Conservation (phyloP, 2,797 vertebrate species). For the Pachyuromys duprasi region DNA sequence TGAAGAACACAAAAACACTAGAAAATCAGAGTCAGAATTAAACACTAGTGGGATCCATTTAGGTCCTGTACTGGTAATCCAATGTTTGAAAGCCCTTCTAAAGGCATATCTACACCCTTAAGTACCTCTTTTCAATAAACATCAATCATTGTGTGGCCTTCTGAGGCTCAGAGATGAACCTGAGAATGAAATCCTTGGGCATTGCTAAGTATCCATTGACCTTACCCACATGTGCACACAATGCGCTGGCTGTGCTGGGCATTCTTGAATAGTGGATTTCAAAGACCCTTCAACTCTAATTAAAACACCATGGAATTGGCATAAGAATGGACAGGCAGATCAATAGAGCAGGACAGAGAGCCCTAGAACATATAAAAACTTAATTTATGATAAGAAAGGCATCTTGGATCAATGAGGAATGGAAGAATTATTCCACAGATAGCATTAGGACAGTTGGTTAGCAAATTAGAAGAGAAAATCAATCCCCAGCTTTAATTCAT, state of each 20-base stretch:
- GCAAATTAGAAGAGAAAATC: slow-evolving; percentile 81
- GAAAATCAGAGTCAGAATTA: neutral
- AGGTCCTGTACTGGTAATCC: neutral
- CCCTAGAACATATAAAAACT: slow-evolving; percentile 71
- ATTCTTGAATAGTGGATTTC: slow-evolving; percentile 65
- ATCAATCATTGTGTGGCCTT: neutral
- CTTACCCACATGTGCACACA: slow-evolving; percentile 18
- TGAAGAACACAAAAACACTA: neutral
- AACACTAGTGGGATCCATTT: neutral
- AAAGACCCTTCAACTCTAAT: slow-evolving; percentile 76
- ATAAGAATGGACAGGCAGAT: slow-evolving; percentile 66
- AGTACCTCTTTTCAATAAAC: neutral
- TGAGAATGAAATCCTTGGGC: neutral
- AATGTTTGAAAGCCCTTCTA: neutral
- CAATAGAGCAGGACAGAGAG: slow-evolving; percentile 74
- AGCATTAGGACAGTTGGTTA: slow-evolving; percentile 71
- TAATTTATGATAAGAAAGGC: slow-evolving; percentile 80
- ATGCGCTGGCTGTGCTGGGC: slow-evolving; percentile 42
- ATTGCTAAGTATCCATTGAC: neutral
- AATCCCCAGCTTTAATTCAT: slow-evolving; percentile 74
- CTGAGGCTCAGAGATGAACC: neutral
- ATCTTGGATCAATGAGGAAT: slow-evolving; percentile 75
- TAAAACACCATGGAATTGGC: slow-evolving; percentile 73
- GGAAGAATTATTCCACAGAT: slow-evolving; percentile 76
- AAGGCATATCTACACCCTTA: neutral